Percentiles rank a stretch among this genome's conserved stretches.
Conservation (phyloP, 2,113 vertebrate species). For the Anas platyrhynchos region DNA sequence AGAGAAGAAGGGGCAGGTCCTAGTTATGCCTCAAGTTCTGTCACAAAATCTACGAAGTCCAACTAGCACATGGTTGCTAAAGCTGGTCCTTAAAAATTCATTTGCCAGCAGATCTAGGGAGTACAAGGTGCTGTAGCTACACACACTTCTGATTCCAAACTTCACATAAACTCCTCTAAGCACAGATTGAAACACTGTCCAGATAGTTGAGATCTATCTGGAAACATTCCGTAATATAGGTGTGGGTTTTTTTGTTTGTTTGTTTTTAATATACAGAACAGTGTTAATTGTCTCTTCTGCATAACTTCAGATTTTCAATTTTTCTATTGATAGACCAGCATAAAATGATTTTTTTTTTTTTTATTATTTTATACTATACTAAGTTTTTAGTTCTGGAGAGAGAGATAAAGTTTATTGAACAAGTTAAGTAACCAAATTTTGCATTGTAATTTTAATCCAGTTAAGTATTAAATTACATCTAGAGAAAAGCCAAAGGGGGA, state of each 20-base stretch:
- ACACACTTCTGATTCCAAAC: background rate
- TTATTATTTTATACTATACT: background rate
- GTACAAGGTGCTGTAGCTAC: background rate
- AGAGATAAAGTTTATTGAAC: background rate
- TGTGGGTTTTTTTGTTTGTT: no score
- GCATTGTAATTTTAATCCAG: conserved; percentile 41
- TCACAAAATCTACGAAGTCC: background rate
- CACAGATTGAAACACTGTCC: background rate
- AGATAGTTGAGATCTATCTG: background rate
- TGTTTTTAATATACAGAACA: background rate
- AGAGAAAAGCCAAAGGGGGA: conserved; percentile 6
- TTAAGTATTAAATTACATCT: conserved; percentile 49
- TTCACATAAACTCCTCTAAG: background rate
- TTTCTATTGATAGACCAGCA: background rate
- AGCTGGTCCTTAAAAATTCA: background rate
- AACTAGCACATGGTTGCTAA: background rate
- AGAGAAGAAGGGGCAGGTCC: no score
- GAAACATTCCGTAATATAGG: background rate
- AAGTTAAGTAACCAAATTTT: background rate
- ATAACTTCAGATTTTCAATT: background rate
- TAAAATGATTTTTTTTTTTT: background rate
- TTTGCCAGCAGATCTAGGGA: background rate
- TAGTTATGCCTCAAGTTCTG: background rate
- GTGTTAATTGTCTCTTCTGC: rapidly evolving
- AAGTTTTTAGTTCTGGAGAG: background rate